A percentile compares a stretch with the other conserved stretches of the same genome.
These are phyloP conservation scores for Drosophila baimaii DNA, from an alignment of 1,140 invertebrate genomes.

Conservation along the genomic window DNA sequence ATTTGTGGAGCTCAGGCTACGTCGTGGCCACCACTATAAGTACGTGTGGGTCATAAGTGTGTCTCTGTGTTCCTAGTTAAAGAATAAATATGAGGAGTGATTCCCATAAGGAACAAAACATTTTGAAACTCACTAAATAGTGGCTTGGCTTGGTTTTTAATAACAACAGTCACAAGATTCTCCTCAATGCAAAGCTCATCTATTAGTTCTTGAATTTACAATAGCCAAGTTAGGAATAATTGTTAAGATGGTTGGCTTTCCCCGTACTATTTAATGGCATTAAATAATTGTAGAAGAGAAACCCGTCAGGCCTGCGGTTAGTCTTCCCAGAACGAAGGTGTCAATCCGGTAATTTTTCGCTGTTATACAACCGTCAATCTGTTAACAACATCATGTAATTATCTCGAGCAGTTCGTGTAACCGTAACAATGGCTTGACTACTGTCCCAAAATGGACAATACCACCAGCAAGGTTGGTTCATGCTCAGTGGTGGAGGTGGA, in stretches of 20 bases:
- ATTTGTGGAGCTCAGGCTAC: not conserved
- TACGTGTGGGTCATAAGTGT: not conserved
- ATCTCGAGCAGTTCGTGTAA: slow-evolving; percentile 5
- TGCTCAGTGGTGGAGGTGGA: not conserved
- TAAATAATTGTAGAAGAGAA: slow-evolving; percentile 1
- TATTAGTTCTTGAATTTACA: not conserved
- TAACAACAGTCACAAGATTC: not conserved
- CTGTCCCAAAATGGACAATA: slow-evolving; percentile 21
- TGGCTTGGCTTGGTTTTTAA: not conserved
- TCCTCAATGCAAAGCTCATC: not conserved
- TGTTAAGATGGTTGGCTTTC: not conserved
- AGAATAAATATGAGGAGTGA: not conserved
- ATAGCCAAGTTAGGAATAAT: not conserved
- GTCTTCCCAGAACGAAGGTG: slow-evolving; percentile 21
- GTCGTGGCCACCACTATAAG: not conserved
- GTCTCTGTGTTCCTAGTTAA: not conserved
- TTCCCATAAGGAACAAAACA: too few relatives aligned
- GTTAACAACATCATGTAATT: slow-evolving; percentile 38
- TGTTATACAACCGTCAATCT: slow-evolving; percentile 40
- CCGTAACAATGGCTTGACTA: slow-evolving; percentile 15
- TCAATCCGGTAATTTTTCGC: slow-evolving; percentile 25
- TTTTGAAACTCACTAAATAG: too few relatives aligned
- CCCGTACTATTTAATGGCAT: not conserved
- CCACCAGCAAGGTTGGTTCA: slow-evolving; percentile 5
- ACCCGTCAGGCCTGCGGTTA: too few relatives aligned